Evolutionary conservation across 2,113 vertebrate genomes (phyloP).

Genomic region (Microtus richardsoni): DNA sequence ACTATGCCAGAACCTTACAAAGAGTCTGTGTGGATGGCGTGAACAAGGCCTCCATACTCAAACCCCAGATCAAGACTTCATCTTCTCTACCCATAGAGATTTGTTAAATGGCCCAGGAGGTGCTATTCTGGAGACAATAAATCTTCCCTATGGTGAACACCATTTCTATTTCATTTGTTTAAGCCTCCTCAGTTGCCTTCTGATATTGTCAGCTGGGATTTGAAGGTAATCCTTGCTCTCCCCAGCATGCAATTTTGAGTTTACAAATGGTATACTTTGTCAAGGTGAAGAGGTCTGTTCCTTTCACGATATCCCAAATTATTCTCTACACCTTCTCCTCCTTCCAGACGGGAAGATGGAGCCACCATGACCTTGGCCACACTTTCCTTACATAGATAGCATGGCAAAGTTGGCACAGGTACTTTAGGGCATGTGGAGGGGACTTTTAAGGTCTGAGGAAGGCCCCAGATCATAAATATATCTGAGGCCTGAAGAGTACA

Average conservation of each 20-base stretch:
- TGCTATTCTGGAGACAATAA: neutral
- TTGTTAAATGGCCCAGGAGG: neutral
- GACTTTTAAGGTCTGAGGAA: neutral
- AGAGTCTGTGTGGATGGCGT: neutral
- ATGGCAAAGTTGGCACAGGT: neutral
- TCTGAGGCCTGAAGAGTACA: neutral
- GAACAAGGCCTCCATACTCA: neutral
- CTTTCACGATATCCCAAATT: neutral
- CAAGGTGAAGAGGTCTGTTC: neutral
- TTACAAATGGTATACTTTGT: neutral
- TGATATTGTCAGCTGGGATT: neutral
- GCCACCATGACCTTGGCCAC: neutral
- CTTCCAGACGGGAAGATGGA: neutral
- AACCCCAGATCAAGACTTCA: neutral
- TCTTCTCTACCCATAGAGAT: neutral
- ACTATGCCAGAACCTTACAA: slow-evolving; percentile 1
- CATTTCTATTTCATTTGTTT: neutral
- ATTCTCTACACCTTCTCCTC: neutral
- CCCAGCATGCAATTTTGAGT: neutral
- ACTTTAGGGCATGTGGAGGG: neutral
- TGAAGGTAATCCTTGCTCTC: neutral
- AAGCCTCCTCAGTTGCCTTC: neutral
- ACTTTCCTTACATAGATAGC: neutral
- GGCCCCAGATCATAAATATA: neutral
- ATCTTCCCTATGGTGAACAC: neutral